Conservation (phyloP, 2,888 invertebrate genomes). For the Psylliodes chrysocephalus region DNA sequence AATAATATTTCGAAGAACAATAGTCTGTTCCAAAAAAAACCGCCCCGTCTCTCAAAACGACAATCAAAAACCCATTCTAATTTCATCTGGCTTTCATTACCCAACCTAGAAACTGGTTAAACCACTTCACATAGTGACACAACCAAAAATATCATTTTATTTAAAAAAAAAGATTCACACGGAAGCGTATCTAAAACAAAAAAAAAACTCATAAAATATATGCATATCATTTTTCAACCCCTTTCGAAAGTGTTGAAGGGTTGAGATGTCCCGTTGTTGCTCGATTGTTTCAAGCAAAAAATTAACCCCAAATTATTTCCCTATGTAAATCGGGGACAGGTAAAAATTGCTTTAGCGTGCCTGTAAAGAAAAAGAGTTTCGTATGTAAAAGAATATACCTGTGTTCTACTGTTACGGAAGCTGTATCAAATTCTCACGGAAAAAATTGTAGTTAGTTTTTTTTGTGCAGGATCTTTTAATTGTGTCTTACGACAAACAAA, state of each 20-base stretch:
- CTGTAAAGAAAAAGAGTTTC: conserved; percentile 36
- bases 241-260: conserved; percentile 43
- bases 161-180: conserved; percentile 52
- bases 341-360: conserved; percentile 40
- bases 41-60: conserved; percentile 5
- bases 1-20: conserved; percentile 12
- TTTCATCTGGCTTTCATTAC: conserved; percentile 35
- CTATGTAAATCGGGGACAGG: conserved; percentile 58
- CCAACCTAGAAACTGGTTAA: conserved; percentile 37
- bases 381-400: conserved; percentile 43
- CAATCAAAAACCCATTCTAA: conserved; percentile 41
- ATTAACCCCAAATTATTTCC: conserved; percentile 57
- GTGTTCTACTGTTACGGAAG: conserved; percentile 40
- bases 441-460: conserved; percentile 39
- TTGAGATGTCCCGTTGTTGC: conserved; percentile 39
- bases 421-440: conserved; percentile 46
- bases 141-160: conserved; percentile 39
- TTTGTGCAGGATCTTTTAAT: conserved; percentile 30
- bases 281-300: conserved; percentile 60
- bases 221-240: conserved; percentile 57
- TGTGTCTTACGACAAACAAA: conserved; percentile 34
- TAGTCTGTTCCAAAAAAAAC: conserved; percentile 11
- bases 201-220: conserved; percentile 54
- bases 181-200: conserved; percentile 52
- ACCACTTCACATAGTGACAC: conserved; percentile 42